A percentile compares a stretch with the other conserved stretches of the same genome.
These are phyloP conservation scores for Syrmaticus mikado DNA, from an alignment of 2,113 vertebrate genomes.

Conservation along the genomic window DNA sequence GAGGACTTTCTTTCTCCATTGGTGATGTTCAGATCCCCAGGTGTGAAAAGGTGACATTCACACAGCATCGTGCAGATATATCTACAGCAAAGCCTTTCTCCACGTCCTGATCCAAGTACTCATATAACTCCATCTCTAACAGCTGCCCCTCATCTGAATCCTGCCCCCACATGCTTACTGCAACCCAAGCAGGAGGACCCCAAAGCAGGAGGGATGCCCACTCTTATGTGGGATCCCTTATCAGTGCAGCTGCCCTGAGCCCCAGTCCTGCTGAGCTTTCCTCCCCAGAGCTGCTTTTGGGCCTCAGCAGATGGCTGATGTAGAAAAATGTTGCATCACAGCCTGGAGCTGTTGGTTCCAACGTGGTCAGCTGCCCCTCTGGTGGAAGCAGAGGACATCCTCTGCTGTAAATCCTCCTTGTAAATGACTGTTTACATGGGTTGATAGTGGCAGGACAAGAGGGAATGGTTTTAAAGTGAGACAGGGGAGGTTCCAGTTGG, in stretches of 20 bases:
- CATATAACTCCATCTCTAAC: not conserved
- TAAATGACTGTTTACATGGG: no score
- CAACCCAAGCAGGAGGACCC: not conserved
- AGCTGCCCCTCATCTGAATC: not conserved
- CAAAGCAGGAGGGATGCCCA: not conserved
- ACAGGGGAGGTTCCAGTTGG: no score
- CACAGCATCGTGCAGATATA: no score
- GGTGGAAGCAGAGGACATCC: not conserved
- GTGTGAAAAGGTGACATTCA: not conserved
- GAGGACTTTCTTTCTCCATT: not conserved
- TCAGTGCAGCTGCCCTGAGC: not conserved
- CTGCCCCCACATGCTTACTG: not conserved
- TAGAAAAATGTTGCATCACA: rapidly evolving
- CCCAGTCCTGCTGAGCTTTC: not conserved
- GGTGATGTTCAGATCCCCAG: not conserved
- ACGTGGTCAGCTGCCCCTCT: rapidly evolving
- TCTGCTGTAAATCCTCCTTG: not conserved
- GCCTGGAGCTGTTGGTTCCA: not conserved
- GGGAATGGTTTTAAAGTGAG: no score
- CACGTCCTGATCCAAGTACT: not conserved
- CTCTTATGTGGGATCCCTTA: not conserved
- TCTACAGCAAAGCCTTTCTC: not conserved
- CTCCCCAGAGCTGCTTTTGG: not conserved
- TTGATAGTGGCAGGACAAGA: no score
- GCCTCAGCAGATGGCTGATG: not conserved